Base-by-base conservation (phyloP, 2,888 invertebrate species). In the Tachystola acroxantha region DNA sequence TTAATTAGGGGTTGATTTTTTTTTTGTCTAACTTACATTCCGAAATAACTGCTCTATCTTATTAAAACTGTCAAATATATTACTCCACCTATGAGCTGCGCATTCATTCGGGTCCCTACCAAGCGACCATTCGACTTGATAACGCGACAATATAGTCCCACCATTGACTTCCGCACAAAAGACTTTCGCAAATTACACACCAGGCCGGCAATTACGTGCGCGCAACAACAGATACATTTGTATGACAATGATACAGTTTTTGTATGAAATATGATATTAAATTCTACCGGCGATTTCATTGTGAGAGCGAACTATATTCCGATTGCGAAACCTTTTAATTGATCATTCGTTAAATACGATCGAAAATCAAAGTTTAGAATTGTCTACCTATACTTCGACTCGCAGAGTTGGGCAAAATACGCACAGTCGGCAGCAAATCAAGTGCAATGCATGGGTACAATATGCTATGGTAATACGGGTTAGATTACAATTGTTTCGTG, bases 141-240 rank as follows among this genome's bases (percentile, higher is more conserved):
- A 69, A 64, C 46, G 43, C 37, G 34, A 47, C 64, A 64, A 68
- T 64, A 57, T 58, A 54, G 53, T 51, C 45, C 50, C 38, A 43
- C 46, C 61, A 65, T 73, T 69, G 72, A 72, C 67, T 68, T 46
- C 46, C 41, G 37, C 42, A 79, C 74, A 78, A 82, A 70, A 63
- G 67, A 44, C 53, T 53, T 61, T 64, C 64, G 68, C 74, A 81
- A 85, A 86, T 85, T 82, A 82, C 72, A 82, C 63, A 67, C 63
- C 64, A 64, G 60, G 61, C 56, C 68, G 48, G 73, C 82, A 84
- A 86, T 84, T 86, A 84, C 74, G 58, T 31, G 47, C 48, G 48
- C 54, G 50, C 57, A 76, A 85, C 82, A 79, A 81, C 84, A 79
- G 85, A 85, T 82, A 85, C 70, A 84, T 85, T 85, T 85, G 85